These are phyloP conservation scores for Menura novaehollandiae DNA, from an alignment of 2,113 vertebrate genomes.

Conservation along the genomic window DNA sequence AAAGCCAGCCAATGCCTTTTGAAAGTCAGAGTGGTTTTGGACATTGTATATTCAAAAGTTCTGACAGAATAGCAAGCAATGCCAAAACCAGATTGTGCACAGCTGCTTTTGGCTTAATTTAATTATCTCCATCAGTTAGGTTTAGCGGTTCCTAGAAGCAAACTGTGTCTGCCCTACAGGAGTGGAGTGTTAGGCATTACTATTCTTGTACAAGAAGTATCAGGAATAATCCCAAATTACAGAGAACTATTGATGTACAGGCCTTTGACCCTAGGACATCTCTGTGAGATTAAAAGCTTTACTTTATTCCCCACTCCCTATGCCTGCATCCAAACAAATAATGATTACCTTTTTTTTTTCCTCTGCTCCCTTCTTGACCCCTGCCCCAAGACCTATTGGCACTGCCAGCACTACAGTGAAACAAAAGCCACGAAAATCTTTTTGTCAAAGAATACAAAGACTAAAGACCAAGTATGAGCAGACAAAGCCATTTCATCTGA, in stretches of 20 bases:
- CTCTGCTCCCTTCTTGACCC: not conserved
- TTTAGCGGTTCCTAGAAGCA: not conserved
- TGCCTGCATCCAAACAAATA: not conserved
- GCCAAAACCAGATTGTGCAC: not conserved
- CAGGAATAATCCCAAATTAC: not conserved
- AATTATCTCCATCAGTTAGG: not conserved
- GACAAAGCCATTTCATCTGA: not conserved
- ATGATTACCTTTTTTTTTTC: not conserved
- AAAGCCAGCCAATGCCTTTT: not conserved
- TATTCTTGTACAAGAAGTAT: not conserved
- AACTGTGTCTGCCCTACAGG: not conserved
- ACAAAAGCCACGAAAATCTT: not conserved
- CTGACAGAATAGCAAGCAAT: not conserved
- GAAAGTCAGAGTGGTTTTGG: not conserved
- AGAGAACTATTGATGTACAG: not conserved
- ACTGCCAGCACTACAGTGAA: not conserved
- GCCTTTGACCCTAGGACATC: not conserved
- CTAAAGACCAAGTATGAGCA: not conserved
- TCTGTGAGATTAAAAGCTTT: not conserved
- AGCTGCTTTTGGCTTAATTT: not conserved
- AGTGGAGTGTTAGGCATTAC: not conserved
- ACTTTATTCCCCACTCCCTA: not conserved
- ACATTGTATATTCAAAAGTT: fast-evolving
- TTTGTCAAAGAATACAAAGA: not conserved
- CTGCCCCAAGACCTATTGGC: not conserved